Base-by-base conservation (phyloP, 1,140 invertebrate species). In the Eupristina koningsbergeri region DNA sequence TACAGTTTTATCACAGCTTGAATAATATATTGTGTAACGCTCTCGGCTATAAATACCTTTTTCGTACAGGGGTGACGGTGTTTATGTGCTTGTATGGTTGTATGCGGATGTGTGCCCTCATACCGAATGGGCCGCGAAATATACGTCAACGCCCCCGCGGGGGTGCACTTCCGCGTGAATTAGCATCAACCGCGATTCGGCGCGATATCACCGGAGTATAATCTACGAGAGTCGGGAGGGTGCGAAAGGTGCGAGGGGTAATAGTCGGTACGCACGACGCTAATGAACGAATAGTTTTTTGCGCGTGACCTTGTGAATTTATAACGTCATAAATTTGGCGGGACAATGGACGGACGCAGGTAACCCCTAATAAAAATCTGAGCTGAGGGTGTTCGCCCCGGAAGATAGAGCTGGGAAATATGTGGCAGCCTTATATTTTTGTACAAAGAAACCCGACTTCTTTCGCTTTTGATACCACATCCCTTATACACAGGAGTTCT, bases 261-360 rank as follows among this genome's bases (percentile, higher is more conserved):
- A 26, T 36, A 67, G 63, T 17, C 29, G 29, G 63, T 31, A 36
- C 31, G 53, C 53, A 22, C 67, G 63, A 78, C 86, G 81, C 87
- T 88, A 89, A 89, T 88, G 87, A 89, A 88, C 87, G 86, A 84
- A 88, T 84, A 85, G 84, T 86, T 88, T 89, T 58, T 88, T 86
- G 81, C 80, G 31, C 63, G 81, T 84, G 79, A 82, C 8, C 84
- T 76, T 61, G 81, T 71, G 80, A 85, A 89, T 89, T 88, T 87
- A 87, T 88, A 81, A 61, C 80, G 64, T 85, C 86, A 86, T 89
- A 88, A 88, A 88, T 87, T 85, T 61, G 85, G 61, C 64, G 78
- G 78, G 84, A 82, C 85, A 86, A 88, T 86, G 86, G 77, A 36
- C 76, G 73, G 5, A 22, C 22, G 53, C 53, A 26, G 26, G 22